Conservation (phyloP, 2,797 vertebrate genomes). For the Neosilurus mollespiculum region DNA sequence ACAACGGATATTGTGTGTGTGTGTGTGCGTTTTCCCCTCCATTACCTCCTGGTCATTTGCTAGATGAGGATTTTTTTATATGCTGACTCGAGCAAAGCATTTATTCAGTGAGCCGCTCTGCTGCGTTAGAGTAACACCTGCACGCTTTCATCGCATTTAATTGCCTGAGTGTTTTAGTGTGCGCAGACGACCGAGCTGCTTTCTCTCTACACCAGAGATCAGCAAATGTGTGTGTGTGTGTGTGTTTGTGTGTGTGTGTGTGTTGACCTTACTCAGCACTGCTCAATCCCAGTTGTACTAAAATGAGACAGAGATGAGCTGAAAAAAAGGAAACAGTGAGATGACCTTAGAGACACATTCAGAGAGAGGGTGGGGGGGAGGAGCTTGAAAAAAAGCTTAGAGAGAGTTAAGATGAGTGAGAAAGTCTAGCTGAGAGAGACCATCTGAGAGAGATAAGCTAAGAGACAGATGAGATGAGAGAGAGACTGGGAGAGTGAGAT, state of each 20-base stretch:
- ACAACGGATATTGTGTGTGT: background rate
- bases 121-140: slow-evolving; percentile 19
- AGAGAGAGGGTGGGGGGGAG: background rate
- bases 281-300: background rate
- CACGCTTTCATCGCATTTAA: background rate
- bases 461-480: background rate
- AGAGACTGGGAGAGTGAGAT: no score
- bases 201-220: background rate
- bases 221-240: slow-evolving; percentile 6
- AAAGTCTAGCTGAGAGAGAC: slow-evolving; percentile 28
- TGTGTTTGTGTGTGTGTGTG: slow-evolving; percentile 30
- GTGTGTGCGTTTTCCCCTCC: slow-evolving; percentile 5
- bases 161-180: slow-evolving; percentile 11
- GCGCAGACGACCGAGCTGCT: background rate
- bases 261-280: background rate
- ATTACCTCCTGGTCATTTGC: slow-evolving; percentile 22
- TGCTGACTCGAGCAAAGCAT: slow-evolving; percentile 50
- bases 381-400: no score
- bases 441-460: background rate
- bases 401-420: background rate
- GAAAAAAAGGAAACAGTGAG: background rate
- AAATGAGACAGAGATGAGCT: background rate
- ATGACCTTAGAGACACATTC: background rate
- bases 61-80: slow-evolving; percentile 37
- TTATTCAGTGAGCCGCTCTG: slow-evolving; percentile 50